Evolutionary conservation across 2,888 invertebrate species (phyloP).

Genomic region (Fragum whitleyi): DNA sequence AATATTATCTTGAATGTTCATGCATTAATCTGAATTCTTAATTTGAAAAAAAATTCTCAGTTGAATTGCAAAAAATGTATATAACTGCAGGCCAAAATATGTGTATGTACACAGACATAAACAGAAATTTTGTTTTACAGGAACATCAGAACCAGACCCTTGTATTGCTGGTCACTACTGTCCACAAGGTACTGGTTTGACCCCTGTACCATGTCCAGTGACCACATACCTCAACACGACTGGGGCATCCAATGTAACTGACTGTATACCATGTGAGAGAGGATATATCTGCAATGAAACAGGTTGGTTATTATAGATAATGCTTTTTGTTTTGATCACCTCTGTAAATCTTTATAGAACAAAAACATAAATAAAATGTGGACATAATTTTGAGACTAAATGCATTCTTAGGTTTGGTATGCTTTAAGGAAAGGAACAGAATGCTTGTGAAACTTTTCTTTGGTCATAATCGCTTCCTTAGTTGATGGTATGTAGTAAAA

Average conservation of each 20-base stretch:
- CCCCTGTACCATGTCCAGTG: conserved; percentile 74
- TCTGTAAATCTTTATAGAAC: not conserved
- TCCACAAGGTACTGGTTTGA: conserved; percentile 73
- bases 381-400: not conserved
- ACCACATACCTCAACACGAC: conserved; percentile 77
- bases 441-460: too few relatives aligned
- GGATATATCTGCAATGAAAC: conserved; percentile 83
- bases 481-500: too few relatives aligned
- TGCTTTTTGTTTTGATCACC: not conserved
- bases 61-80: too few relatives aligned
- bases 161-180: conserved; percentile 83
- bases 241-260: conserved; percentile 75
- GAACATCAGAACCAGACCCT: conserved; percentile 73
- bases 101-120: too few relatives aligned
- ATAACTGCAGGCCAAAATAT: too few relatives aligned
- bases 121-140: too few relatives aligned
- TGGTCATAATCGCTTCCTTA: too few relatives aligned
- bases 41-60: too few relatives aligned
- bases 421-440: too few relatives aligned
- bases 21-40: too few relatives aligned
- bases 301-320: conserved; percentile 63
- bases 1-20: too few relatives aligned
- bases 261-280: conserved; percentile 80
- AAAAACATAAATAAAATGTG: not conserved
- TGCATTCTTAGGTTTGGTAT: too few relatives aligned